Conservation (phyloP, 1,140 invertebrate genomes). For the Bicyclus anynana region DNA sequence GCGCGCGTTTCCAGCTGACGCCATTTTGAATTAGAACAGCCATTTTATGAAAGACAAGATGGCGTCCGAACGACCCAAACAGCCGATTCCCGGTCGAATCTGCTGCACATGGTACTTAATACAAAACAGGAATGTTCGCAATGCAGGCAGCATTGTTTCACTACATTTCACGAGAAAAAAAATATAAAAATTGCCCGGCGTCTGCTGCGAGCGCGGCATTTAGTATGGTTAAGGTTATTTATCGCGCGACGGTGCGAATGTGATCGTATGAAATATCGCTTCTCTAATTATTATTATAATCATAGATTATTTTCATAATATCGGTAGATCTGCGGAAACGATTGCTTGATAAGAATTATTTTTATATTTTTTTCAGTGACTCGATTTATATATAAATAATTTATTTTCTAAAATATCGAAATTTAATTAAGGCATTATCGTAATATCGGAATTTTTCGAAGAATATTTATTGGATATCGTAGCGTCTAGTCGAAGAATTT, state of each 20-base stretch:
- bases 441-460: conserved; percentile 24
- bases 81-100: conserved; percentile 52
- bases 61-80: conserved; percentile 61
- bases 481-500: conserved; percentile 60
- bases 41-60: conserved; percentile 41
- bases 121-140: conserved; percentile 56
- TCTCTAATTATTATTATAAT: conserved; percentile 47
- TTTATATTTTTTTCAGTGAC: conserved; percentile 37
- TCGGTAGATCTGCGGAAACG: conserved; percentile 52
- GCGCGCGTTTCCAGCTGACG: conserved; percentile 37
- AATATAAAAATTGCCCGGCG: conserved; percentile 14
- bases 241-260: conserved; percentile 50
- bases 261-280: conserved; percentile 66
- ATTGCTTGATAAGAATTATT: conserved; percentile 43
- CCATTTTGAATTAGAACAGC: conserved; percentile 33
- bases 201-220: conserved; percentile 44
- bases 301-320: conserved; percentile 54
- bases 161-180: conserved; percentile 60
- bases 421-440: conserved; percentile 19
- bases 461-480: conserved; percentile 57
- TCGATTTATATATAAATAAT: conserved; percentile 39
- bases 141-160: conserved; percentile 49
- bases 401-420: conserved; percentile 45
- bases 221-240: conserved; percentile 58
- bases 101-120: conserved; percentile 44